These are phyloP conservation scores for Porphyrio hochstetteri DNA, from an alignment of 2,113 vertebrate species.

Conservation along the genomic window DNA sequence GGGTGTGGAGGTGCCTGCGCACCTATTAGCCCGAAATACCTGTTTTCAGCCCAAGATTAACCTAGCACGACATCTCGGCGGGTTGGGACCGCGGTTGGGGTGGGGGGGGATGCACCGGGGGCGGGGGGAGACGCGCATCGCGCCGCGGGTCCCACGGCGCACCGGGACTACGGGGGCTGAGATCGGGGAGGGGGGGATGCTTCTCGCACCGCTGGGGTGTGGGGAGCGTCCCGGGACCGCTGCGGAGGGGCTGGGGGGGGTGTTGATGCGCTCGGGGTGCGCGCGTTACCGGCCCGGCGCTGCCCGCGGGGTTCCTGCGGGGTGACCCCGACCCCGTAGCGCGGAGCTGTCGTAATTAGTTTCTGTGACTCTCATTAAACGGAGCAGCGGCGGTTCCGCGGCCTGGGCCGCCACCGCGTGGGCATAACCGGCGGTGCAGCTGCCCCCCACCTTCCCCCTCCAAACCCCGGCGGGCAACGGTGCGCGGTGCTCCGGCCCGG, in stretches of 20 bases:
- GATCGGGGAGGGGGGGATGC: background rate
- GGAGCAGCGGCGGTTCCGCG: background rate
- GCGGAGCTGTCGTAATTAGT: rapidly evolving
- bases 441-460: too few relatives aligned
- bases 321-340: background rate
- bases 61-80: background rate
- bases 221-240: background rate
- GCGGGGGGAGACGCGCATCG: background rate
- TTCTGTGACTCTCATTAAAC: rapidly evolving
- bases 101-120: background rate
- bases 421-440: background rate
- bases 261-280: too few relatives aligned
- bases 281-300: background rate
- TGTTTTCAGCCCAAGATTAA: background rate
- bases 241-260: too few relatives aligned
- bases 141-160: background rate
- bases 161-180: background rate
- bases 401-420: conserved; percentile 35
- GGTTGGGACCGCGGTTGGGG: background rate
- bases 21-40: background rate
- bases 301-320: background rate
- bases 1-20: background rate
- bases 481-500: too few relatives aligned
- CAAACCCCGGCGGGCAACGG: background rate
- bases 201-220: background rate